Evolutionary conservation across 2,888 invertebrate genomes (phyloP), one percentile per base, ranked within the genome.

Genomic region (Glomeris marginata): DNA sequence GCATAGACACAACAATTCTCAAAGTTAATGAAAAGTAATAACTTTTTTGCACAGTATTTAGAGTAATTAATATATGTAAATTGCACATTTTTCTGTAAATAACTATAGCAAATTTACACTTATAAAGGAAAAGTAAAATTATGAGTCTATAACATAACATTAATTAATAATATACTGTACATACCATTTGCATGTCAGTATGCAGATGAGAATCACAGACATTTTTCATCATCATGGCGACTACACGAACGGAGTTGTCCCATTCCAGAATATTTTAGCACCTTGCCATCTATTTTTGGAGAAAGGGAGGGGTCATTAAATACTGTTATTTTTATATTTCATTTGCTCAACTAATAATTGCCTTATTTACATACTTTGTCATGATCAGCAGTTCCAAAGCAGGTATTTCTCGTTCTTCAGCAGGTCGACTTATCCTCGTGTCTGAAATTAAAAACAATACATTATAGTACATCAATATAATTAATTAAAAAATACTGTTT

Each of bases 221-320:
- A 40, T 18, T 41, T n/a, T 18, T 20, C 41, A 40, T 40, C n/a
- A 40, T 40, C 6, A 36, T 36, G 10, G 36, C 13, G 13, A 36
- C 13, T 33, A 55, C 15, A 55, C 28, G 36, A 49, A 52, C 1
- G 55, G 53, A 21, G 49, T 63, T 41, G 60, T 61, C 15, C 64
- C 65, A 60, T 66, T 66, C 67, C 67, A 66, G 56, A 63, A 61
- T 13, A 67, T 59, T 47, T 62, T 58, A 21, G 64, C 63, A 53
- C 61, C 64, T 42, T 57, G 56, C 67, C 67, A 67, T 34, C 55
- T 55, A 5, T 28, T 8, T 28, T 28, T 28, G 33, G 43, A 47
- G 5, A 48, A 21, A n/a, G 41, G n/a, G 41, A 44, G 21, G 22
- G 22, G 15, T 10, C 40, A 40, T 10, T 40, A 15, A 15, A 18